A percentile compares a stretch with the other conserved stretches of the same genome.
These are phyloP conservation scores for Neomorphus geoffroyi DNA, from an alignment of 2,797 vertebrate species.

Conservation along the genomic window DNA sequence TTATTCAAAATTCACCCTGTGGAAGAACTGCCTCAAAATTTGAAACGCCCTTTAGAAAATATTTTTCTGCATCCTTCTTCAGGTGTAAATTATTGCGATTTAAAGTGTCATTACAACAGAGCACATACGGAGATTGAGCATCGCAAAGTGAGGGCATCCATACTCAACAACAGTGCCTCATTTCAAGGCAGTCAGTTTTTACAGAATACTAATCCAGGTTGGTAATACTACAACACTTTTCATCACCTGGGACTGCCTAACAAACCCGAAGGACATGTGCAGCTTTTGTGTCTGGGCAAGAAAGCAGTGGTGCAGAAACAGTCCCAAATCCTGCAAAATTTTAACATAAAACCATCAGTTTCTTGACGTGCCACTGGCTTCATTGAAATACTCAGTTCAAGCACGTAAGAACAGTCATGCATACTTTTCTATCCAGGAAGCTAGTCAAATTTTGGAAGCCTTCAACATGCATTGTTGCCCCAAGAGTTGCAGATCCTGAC, in stretches of 20 bases:
- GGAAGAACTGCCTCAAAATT: background rate
- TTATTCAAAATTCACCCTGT: background rate
- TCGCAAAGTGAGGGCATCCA: background rate
- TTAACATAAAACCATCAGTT: background rate
- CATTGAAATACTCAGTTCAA: background rate
- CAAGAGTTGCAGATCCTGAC: fast-evolving
- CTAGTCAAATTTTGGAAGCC: background rate
- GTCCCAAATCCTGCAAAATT: background rate
- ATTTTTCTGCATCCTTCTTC: background rate
- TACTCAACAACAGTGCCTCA: background rate
- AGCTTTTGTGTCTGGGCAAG: background rate
- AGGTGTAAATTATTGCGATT: background rate
- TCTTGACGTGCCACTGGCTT: background rate
- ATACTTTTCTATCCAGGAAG: background rate
- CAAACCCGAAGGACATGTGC: background rate
- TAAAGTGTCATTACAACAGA: background rate
- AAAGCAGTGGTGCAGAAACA: background rate
- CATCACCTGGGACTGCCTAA: background rate
- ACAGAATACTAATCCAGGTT: background rate
- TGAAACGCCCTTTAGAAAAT: background rate
- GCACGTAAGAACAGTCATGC: background rate
- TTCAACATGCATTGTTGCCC: fast-evolving
- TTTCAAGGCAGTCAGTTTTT: background rate
- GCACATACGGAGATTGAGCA: background rate
- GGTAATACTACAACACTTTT: background rate